A percentile compares a stretch with the other conserved stretches of the same genome.
Evolutionary conservation across 2,888 invertebrate species (phyloP).

Genomic region (Shargacucullia verbasci): DNA sequence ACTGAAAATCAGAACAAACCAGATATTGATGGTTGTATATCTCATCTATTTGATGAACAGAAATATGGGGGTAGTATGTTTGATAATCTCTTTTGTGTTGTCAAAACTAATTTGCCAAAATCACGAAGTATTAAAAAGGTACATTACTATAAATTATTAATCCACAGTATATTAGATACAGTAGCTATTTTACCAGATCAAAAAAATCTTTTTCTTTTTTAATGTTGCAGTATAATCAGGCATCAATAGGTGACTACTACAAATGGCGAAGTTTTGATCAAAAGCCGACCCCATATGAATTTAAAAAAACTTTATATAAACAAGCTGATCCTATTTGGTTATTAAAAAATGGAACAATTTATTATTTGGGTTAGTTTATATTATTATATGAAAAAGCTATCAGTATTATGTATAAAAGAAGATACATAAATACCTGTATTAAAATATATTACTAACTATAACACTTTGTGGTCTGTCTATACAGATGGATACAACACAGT

Average conservation of each 20-base stretch:
- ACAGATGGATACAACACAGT: too few species aligned
- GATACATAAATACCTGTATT: too few species aligned
- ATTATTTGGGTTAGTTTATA: constrained; percentile 69
- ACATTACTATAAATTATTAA: constrained; percentile 5
- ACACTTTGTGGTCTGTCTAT: too few species aligned
- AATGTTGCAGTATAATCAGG: constrained; percentile 66
- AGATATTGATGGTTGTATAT: constrained; percentile 54
- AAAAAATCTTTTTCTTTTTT: constrained; percentile 42
- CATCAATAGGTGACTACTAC: constrained; percentile 32
- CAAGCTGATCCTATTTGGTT: constrained; percentile 76
- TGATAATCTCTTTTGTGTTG: constrained; percentile 77
- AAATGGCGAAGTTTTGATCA: constrained; percentile 37
- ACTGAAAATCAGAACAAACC: constrained; percentile 4
- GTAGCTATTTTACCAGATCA: too few species aligned
- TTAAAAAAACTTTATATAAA: constrained; percentile 68
- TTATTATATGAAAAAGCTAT: too few species aligned
- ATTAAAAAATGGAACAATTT: constrained; percentile 69
- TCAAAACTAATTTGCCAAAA: constrained; percentile 78
- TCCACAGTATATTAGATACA: too few species aligned
- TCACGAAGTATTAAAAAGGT: constrained; percentile 67
- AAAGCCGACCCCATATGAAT: constrained; percentile 48
- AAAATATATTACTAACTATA: too few species aligned
- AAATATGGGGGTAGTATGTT: constrained; percentile 53
- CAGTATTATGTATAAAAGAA: too few species aligned
- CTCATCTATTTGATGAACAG: constrained; percentile 52